Percentiles rank a stretch among this genome's conserved stretches.
phyloP scores from a whole-genome alignment of 1,140 invertebrate genomes.

The Nymphalis io region DNA sequence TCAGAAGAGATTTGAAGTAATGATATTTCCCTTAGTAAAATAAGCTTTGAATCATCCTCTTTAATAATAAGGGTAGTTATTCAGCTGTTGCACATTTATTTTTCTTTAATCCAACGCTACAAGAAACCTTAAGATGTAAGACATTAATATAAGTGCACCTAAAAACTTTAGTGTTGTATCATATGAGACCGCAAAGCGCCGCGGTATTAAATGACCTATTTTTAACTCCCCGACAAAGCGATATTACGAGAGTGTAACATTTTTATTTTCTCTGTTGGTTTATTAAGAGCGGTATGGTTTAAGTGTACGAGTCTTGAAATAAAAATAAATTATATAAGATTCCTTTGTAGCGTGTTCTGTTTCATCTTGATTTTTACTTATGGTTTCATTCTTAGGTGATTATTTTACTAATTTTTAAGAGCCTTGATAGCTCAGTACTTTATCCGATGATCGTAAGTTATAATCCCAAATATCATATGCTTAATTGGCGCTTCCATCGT shows the following conservation, averaged over 20 bases:
- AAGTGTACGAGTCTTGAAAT: not conserved
- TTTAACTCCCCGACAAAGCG: constrained; percentile 18
- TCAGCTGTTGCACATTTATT: no score
- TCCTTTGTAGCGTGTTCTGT: not conserved
- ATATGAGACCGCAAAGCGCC: constrained; percentile 11
- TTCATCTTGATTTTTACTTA: not conserved
- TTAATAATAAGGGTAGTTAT: no score
- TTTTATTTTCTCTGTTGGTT: constrained; percentile 14
- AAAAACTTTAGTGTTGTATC: constrained; percentile 6
- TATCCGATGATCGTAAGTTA: no score
- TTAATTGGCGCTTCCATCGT: no score
- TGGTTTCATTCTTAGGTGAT: no score
- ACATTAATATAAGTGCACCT: not conserved
- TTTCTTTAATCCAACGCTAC: not conserved
- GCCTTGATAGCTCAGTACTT: no score
- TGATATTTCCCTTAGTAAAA: no score
- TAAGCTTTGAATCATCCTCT: no score
- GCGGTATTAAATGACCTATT: constrained; percentile 17
- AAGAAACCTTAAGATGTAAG: not conserved
- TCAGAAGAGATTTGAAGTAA: no score
- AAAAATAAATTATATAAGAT: not conserved
- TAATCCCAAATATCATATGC: no score
- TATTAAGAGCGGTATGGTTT: constrained; percentile 1
- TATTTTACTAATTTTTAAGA: no score
- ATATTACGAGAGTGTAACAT: constrained; percentile 10